Percentiles rank a stretch among this genome's conserved stretches.
phyloP scores from a whole-genome alignment of 1,140 invertebrate species.

The Babylonia areolata region DNA sequence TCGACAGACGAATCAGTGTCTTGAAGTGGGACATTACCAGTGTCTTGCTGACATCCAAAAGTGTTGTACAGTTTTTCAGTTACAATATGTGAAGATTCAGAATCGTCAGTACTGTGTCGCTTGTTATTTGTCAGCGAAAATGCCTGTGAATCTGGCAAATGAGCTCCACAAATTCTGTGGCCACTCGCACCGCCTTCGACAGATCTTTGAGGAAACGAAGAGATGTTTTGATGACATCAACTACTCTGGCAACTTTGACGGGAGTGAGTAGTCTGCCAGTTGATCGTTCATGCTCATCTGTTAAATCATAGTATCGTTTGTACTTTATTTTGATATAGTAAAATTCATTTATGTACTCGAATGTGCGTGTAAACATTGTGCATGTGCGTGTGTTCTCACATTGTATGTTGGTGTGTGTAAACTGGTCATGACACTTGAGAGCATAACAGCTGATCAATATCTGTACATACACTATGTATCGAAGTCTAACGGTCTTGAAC shows the following conservation, averaged over 20 bases:
- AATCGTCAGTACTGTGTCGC: not conserved
- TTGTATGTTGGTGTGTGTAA: too few species aligned
- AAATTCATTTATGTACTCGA: too few species aligned
- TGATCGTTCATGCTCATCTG: too few species aligned
- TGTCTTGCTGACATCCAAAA: not conserved
- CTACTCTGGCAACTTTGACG: constrained; percentile 80
- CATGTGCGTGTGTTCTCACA: too few species aligned
- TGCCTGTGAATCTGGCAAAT: constrained; percentile 72
- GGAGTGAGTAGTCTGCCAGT: constrained; percentile 79
- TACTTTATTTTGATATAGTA: too few species aligned
- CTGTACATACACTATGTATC: too few species aligned
- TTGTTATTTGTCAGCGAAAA: constrained; percentile 24
- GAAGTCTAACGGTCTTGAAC: too few species aligned
- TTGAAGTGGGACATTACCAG: not conserved
- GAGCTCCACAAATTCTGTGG: constrained; percentile 79
- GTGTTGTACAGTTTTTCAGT: not conserved
- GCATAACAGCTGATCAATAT: too few species aligned
- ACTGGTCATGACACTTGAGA: too few species aligned
- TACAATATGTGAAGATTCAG: not conserved
- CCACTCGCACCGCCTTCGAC: constrained; percentile 77
- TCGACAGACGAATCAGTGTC: not conserved
- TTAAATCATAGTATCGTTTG: too few species aligned
- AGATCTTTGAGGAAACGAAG: constrained; percentile 83
- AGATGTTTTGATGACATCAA: constrained; percentile 82
- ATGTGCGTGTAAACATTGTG: too few species aligned